Percentiles rank a stretch among this genome's conserved stretches.
Evolutionary conservation across 2,888 invertebrate species (phyloP).

Genomic region (Platypus cylindrus): DNA sequence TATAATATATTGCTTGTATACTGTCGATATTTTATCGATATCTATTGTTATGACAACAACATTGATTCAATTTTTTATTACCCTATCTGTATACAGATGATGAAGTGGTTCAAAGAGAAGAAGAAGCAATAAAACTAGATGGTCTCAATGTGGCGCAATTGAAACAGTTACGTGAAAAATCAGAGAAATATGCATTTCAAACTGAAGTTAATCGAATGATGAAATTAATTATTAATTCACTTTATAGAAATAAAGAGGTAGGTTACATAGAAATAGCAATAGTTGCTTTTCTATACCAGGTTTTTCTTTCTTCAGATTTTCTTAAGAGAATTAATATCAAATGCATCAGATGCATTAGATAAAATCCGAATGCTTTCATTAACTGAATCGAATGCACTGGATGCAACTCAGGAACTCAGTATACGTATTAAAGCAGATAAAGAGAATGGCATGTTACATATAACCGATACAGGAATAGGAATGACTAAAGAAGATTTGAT

Average conservation of each 20-base stretch:
- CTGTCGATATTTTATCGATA: slow-evolving; percentile 1
- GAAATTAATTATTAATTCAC: slow-evolving; percentile 99
- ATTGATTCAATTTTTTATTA: too few species aligned
- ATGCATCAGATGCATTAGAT: slow-evolving; percentile 97
- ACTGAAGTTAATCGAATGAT: slow-evolving; percentile 99
- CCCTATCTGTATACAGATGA: slow-evolving; percentile 52
- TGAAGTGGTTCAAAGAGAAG: slow-evolving; percentile 81
- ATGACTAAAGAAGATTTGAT: slow-evolving; percentile 92
- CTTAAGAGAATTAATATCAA: slow-evolving; percentile 94
- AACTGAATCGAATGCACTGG: slow-evolving; percentile 71
- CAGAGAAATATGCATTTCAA: slow-evolving; percentile 85
- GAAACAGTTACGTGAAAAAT: slow-evolving; percentile 78
- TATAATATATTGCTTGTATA: background rate
- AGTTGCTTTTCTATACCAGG: background rate
- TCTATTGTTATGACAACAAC: background rate
- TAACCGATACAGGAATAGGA: slow-evolving; percentile 94
- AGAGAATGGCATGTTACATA: slow-evolving; percentile 80
- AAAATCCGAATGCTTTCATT: slow-evolving; percentile 90
- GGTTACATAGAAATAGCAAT: slow-evolving; percentile 10
- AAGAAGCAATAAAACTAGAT: slow-evolving; percentile 92
- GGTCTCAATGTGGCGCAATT: slow-evolving; percentile 88
- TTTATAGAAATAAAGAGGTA: slow-evolving; percentile 97
- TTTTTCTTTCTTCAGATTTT: slow-evolving; percentile 56
- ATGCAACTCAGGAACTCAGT: slow-evolving; percentile 66
- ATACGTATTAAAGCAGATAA: slow-evolving; percentile 91